Evolutionary conservation across 2,888 invertebrate species (phyloP), one percentile per base, ranked within the genome.

Genomic region (Lepidochrysops patricia): DNA sequence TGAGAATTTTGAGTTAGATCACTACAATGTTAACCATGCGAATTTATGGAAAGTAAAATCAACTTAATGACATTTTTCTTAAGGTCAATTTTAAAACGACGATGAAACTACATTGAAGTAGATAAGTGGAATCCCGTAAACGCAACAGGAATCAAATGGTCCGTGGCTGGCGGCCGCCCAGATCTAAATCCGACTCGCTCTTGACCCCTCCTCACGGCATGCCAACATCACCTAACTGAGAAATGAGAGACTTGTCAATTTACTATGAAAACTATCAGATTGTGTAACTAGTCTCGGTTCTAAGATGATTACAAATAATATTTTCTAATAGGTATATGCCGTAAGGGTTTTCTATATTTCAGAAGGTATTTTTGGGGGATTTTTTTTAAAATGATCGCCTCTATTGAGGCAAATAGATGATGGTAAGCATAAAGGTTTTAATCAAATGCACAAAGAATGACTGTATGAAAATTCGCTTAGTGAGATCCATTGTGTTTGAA

Each of bases 141-240:
- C 29, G 50, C 15, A 27, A 62, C 61, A 64, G 60, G 56, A 62
- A 63, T 64, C 57, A 76, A 77, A 79, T 76, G 64, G 68, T 65
- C 68, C 64, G 66, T 65, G 64, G 67, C 83, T 86, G 86, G 85
- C 86, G 70, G 65, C 65, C 63, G 66, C 80, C 85, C 86, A 86
- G 82, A 73, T 84, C 83, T 85, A 86, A 77, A 82, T 83, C 72
- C 66, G 79, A 76, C 75, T 72, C 72, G 80, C 77, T 80, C 84
- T 82, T 82, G 85, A 84, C 83, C 84, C 80, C 77, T 75, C 78
- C 77, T 73, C 80, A 80, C 70, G 72, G 74, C 77, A 74, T 69
- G 74, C 71, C 70, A 72, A 70, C 26, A 27, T 4, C 48, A 48
- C 52, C 52, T 15, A 15, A 52, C 50, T 13, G 50, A 27, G n/a